Percentiles rank a stretch among this genome's conserved stretches.
These are phyloP conservation scores for Cygnus atratus DNA, from an alignment of 2,113 vertebrate genomes.

Conservation along the genomic window DNA sequence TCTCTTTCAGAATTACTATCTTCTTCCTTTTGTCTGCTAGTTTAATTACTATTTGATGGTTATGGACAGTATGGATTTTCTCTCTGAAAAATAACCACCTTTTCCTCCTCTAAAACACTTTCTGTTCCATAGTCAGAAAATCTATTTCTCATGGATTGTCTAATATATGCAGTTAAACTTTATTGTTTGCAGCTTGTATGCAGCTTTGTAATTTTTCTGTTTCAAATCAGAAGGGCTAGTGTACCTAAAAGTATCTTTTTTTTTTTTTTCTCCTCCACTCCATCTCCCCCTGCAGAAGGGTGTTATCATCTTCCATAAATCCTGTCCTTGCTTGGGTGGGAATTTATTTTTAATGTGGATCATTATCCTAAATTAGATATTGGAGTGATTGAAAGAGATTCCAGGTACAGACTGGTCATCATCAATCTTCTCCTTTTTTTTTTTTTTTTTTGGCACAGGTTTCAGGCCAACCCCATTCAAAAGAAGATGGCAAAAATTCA, in stretches of 20 bases:
- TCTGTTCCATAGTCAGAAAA: not conserved
- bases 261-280: not conserved
- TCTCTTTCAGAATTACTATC: not conserved
- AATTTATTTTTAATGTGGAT: not conserved
- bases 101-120: not conserved
- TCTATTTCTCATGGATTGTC: not conserved
- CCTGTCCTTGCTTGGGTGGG: not conserved
- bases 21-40: not conserved
- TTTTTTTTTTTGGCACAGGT: not conserved
- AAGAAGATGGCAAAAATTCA: not conserved
- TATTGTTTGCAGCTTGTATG: not conserved
- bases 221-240: not conserved
- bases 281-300: not conserved
- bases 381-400: not conserved
- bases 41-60: constrained; percentile 20
- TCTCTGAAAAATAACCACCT: not conserved
- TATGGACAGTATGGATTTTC: not conserved
- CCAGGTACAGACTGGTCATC: not conserved
- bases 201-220: not conserved
- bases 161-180: not conserved
- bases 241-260: not conserved
- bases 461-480: not conserved
- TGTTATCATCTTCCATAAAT: not conserved
- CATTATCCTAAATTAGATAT: not conserved
- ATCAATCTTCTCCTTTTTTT: not conserved